Evolutionary conservation across 2,888 invertebrate genomes (phyloP), one percentile per base, ranked within the genome.

Genomic region (Lycocerus yunnanus): DNA sequence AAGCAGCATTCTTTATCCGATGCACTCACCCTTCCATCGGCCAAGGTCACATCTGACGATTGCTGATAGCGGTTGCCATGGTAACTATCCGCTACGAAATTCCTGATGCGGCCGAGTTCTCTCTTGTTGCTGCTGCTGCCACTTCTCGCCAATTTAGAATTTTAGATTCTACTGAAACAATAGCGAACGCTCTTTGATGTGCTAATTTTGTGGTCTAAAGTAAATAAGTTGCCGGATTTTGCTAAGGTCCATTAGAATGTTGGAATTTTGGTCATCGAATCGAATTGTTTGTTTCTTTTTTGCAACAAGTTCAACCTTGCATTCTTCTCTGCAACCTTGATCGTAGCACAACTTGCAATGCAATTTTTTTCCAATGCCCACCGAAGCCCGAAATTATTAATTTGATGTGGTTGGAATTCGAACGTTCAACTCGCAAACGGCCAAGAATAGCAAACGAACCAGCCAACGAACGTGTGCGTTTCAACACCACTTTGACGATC

Each of bases 31-130:
- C 77, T 78, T 78, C 73, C 80, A 76, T 71, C 79, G 80, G 81
- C 80, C 81, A 81, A 81, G 81, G 81, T 80, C 80, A 78, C 79
- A 77, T 78, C 78, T 79, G 75, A 73, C 78, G 69, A 74, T 78
- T 79, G 75, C 77, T 79, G 78, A 81, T 78, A 79, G 74, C 77
- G 75, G 81, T 81, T 78, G 77, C 81, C 75, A 81, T 79, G 78
- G 81, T 73, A 81, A 81, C 81, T 66, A 69, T 66, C 68, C 70
- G 72, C 69, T 68, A 73, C 73, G 75, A 75, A 72, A 77, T 77
- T 72, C 77, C 63, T 68, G 58, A 13, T 69, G 61, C 65, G 66
- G 59, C 13, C 67, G 73, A 65, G 66, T 16, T 73, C 70, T 73
- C 70, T 69, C 68, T 20, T 72, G 66, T 60, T 65, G 68, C 43